Base-by-base conservation (phyloP, 2,888 invertebrate genomes). In the Dryobota labecula region DNA sequence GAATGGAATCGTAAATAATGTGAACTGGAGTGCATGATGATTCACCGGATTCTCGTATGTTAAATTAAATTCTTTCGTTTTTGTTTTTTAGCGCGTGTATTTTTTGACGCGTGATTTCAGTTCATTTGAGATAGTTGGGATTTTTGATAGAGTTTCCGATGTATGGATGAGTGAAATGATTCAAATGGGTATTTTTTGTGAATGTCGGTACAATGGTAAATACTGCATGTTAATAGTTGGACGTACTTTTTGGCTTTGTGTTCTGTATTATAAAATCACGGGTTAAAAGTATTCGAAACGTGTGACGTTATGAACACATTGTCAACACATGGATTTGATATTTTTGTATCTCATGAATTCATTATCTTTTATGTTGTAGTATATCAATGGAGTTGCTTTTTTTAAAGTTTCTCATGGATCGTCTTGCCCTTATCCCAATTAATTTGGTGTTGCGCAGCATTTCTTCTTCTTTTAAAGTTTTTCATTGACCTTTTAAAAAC, bases 1-100 rank as follows among this genome's bases (percentile, higher is more conserved):
- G 78, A 81, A 83, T 83, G 78, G 76, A 64, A 73, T 71, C 53
- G 72, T 79, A 76, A 60, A 77, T 76, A 73, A 82, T 72, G 82
- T 77, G 80, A 73, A 80, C 24, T 80, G 73, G 65, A 83, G 70
- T 68, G 76, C 47, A 76, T 77, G 68, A 78, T 68, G 58, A 70
- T 74, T 76, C 56, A 30, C 27, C 33, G 51, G 66, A 61, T 66
- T 68, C 57, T 65, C 65, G 68, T 65, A 57, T 70, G 60, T 45
- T 58, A 63, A 74, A 84, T 81, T 77, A 72, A 85, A 84, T 73
- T 81, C 69, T 73, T 81, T 69, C 65, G 38, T 58, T 62, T 41
- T 41, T 54, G 68, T 69, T 67, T 82, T 71, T 58, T 62, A 30
- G 47, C 54, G 47, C 65, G n/a, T n/a, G n/a, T n/a, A n/a, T 69